Conservation (phyloP, 1,140 invertebrate species). For the Dinothrombium tinctorium region DNA sequence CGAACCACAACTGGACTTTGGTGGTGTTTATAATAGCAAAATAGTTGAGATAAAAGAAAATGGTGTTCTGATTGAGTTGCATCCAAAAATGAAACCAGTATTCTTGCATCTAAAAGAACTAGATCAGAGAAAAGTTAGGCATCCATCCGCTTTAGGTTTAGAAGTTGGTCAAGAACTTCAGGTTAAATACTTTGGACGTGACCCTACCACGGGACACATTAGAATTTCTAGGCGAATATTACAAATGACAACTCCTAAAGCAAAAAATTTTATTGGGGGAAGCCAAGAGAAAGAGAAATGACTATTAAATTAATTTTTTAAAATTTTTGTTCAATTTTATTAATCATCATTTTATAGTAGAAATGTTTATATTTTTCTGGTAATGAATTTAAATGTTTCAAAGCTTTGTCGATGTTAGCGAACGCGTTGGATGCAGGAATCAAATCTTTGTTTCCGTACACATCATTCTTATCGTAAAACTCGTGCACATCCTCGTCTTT, state of each 20-base stretch:
- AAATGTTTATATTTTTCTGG: too few relatives aligned
- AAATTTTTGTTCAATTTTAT: too few relatives aligned
- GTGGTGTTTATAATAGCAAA: constrained; percentile 68
- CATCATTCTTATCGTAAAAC: too few relatives aligned
- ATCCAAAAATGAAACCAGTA: constrained; percentile 54
- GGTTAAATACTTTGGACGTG: constrained; percentile 90
- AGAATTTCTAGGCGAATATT: constrained; percentile 74
- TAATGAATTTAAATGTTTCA: too few relatives aligned
- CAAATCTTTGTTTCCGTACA: too few relatives aligned
- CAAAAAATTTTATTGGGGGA: constrained; percentile 4
- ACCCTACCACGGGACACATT: constrained; percentile 68
- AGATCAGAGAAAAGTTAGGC: constrained; percentile 59
- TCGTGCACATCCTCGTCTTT: too few relatives aligned
- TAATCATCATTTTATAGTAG: too few relatives aligned
- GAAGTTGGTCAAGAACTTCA: constrained; percentile 70
- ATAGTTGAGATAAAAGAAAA: constrained; percentile 65
- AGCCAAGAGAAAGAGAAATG: neutral
- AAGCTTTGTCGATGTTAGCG: too few relatives aligned
- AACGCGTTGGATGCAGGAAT: too few relatives aligned
- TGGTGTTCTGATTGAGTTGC: constrained; percentile 57
- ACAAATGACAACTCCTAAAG: constrained; percentile 5
- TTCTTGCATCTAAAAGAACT: constrained; percentile 76
- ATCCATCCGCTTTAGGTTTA: constrained; percentile 62
- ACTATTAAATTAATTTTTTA: neutral
- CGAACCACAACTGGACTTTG: constrained; percentile 66